Evolutionary conservation across 64 coral and sea anemone species (phyloP).

Genomic region (Montipora efflorescens): DNA sequence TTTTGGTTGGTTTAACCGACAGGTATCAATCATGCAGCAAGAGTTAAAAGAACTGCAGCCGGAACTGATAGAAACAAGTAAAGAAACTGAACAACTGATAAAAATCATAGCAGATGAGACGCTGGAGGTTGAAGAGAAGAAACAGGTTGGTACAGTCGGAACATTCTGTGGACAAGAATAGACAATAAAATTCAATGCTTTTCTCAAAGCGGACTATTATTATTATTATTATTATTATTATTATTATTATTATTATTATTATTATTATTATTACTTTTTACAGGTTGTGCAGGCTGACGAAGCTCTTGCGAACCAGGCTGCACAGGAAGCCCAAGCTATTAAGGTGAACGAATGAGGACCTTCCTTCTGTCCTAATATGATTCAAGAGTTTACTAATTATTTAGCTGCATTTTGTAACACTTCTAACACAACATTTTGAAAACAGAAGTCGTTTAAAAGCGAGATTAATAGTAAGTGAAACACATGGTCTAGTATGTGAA

Average conservation of each 20-base stretch:
- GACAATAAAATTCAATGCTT: no score
- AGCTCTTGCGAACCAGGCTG: constrained; percentile 84
- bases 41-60: constrained; percentile 93
- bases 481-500: no score
- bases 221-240: no score
- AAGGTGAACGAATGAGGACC: constrained; percentile 61
- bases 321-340: constrained; percentile 88
- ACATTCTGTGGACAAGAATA: no score
- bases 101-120: constrained; percentile 92
- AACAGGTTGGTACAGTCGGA: constrained; percentile 41
- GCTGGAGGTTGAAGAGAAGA: constrained; percentile 89
- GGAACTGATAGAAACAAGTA: constrained; percentile 93
- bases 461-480: no score
- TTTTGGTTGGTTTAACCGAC: neutral
- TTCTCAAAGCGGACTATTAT: no score
- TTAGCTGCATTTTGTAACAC: no score
- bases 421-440: no score
- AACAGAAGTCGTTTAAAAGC: no score
- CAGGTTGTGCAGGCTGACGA: constrained; percentile 96
- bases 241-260: no score
- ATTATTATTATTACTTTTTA: neutral
- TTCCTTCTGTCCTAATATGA: no score
- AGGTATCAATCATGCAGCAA: constrained; percentile 97
- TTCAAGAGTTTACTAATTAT: neutral
- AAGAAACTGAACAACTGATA: constrained; percentile 94